These are phyloP conservation scores for Danio aesculapii DNA, from an alignment of 2,797 vertebrate genomes.

Conservation along the genomic window DNA sequence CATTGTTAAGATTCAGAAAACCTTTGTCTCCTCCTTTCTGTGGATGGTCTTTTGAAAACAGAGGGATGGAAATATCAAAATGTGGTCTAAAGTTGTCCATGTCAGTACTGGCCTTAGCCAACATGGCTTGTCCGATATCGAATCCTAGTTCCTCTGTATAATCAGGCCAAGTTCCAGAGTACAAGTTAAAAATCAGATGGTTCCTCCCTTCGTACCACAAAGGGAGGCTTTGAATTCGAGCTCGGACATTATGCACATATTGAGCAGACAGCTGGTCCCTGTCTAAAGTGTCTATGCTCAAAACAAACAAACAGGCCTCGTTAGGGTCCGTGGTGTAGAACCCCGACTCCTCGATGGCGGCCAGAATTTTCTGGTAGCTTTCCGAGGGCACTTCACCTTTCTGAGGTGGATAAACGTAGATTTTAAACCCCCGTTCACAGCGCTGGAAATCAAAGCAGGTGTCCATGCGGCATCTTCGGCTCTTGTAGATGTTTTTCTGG, in stretches of 20 bases:
- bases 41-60: slow-evolving; percentile 84
- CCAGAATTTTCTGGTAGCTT: slow-evolving; percentile 83
- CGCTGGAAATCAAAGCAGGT: slow-evolving; percentile 83
- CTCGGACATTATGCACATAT: slow-evolving; percentile 77
- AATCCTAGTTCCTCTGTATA: slow-evolving; percentile 85
- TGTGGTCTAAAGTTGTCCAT: slow-evolving; percentile 80
- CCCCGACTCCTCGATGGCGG: slow-evolving; percentile 79
- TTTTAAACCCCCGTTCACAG: slow-evolving; percentile 78
- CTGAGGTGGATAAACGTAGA: slow-evolving; percentile 81
- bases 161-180: slow-evolving; percentile 85
- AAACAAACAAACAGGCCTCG: slow-evolving; percentile 80
- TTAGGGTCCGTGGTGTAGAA: slow-evolving; percentile 79
- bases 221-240: slow-evolving; percentile 80
- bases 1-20: slow-evolving; percentile 72
- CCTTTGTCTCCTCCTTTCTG: slow-evolving; percentile 77
- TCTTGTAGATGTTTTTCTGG: slow-evolving; percentile 81
- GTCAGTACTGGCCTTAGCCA: slow-evolving; percentile 83
- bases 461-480: slow-evolving; percentile 84
- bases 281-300: slow-evolving; percentile 83
- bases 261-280: slow-evolving; percentile 82
- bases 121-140: slow-evolving; percentile 83
- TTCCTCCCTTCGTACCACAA: slow-evolving; percentile 84
- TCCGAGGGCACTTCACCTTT: slow-evolving; percentile 78
- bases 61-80: slow-evolving; percentile 84
- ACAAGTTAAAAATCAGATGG: slow-evolving; percentile 85